Evolutionary conservation across 2,888 invertebrate species (phyloP), one percentile per base, ranked within the genome.

Genomic region (Brachypalpus laphriformis): DNA sequence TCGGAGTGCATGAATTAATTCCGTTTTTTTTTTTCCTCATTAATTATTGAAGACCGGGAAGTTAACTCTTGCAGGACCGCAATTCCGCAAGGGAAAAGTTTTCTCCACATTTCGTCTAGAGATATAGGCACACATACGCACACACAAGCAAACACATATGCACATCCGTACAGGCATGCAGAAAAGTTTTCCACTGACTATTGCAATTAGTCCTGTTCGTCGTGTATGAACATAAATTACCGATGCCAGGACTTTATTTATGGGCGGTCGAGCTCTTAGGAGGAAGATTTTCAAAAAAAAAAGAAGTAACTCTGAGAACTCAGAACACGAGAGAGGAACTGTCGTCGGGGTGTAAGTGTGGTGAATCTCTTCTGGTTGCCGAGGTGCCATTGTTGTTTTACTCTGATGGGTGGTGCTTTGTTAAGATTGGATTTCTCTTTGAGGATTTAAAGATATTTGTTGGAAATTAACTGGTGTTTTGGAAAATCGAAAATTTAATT

Each of bases 201-300:
- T 87, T 88, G 87, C 87, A 88, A 88, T 88, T 88, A 88, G 87
- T 88, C 87, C 83, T 87, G 87, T 80, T 87, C 82, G 82, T 81
- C 81, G 85, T 85, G 81, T 81, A 85, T 75, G 85, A 87, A 83
- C 87, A 87, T 87, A 87, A 87, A 87, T 87, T 87, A 87, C 87
- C 57, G 87, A 87, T 82, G 87, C 87, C 87, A 87, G 82, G 82
- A 72, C 75, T 86, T 80, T 82, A 87, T 85, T 85, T 81, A 85
- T 85, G 81, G 85, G 80, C 71, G 85, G 85, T 81, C 80, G 85
- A 81, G 81, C 81, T 85, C 80, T 81, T 71, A 81, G 57, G 85
- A 85, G 61, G 51, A 85, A 85, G 74, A 4, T 85, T 85, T 85
- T 75, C 72, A 68, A 59, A 74, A 66, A 34, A 34, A 34, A 34